phyloP scores from a whole-genome alignment of 2,113 vertebrate genomes.

The Microcebus ravelobensis region DNA sequence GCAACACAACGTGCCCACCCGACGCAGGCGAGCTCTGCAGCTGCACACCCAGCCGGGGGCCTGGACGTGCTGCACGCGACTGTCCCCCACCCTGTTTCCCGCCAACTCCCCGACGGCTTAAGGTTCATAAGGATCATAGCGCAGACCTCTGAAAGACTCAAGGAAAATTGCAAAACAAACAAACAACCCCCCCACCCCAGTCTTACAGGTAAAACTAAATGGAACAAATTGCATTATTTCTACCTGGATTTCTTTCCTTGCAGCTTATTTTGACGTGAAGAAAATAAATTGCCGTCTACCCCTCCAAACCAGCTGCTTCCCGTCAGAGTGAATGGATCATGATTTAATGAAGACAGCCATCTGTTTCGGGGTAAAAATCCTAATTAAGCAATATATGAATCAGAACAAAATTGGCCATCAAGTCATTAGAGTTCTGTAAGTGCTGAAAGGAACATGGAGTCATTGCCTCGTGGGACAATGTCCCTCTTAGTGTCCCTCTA shows the following conservation, averaged over 20 bases:
- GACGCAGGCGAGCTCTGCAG: fast-evolving
- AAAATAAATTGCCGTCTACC: constrained; percentile 79
- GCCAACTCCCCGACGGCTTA: background rate
- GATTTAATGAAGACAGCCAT: constrained; percentile 83
- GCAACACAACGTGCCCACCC: fast-evolving
- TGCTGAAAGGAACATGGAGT: constrained; percentile 34
- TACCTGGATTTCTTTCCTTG: constrained; percentile 69
- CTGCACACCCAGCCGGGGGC: background rate
- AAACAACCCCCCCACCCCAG: background rate
- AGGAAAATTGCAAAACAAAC: background rate
- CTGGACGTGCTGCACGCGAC: fast-evolving
- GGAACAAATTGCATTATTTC: constrained; percentile 69
- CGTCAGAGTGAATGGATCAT: constrained; percentile 78
- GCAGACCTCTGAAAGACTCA: background rate
- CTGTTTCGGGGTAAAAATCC: constrained; percentile 80
- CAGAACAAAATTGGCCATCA: constrained; percentile 80
- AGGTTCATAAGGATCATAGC: background rate
- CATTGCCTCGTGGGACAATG: background rate
- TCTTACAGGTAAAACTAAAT: constrained; percentile 58
- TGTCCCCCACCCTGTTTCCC: fast-evolving
- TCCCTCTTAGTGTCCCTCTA: background rate
- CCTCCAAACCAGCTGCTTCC: constrained; percentile 78
- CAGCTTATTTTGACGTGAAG: constrained; percentile 68
- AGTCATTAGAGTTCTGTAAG: constrained; percentile 78
- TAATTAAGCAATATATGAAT: constrained; percentile 85